These are phyloP conservation scores for Drosophila atroscutellata DNA, from an alignment of 2,888 invertebrate species.

Conservation along the genomic window DNA sequence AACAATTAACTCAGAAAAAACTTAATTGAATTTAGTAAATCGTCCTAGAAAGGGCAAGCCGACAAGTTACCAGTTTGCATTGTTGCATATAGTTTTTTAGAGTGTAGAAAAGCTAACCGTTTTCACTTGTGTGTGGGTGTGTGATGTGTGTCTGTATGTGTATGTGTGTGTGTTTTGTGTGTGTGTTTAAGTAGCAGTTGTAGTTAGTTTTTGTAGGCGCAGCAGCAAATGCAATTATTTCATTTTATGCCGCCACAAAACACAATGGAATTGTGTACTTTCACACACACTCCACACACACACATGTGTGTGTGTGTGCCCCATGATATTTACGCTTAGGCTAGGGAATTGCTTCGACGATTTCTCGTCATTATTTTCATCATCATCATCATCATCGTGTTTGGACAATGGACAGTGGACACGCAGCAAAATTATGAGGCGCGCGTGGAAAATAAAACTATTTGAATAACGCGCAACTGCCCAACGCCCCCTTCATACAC, in stretches of 20 bases:
- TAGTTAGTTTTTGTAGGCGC: conserved; percentile 57
- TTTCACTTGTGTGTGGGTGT: conserved; percentile 7
- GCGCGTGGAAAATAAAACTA: conserved; percentile 70
- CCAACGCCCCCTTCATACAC: conserved; percentile 17
- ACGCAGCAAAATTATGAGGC: conserved; percentile 54
- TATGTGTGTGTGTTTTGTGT: conserved; percentile 4
- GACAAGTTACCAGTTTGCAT: background rate
- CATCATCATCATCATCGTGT: conserved; percentile 38
- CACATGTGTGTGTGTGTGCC: conserved; percentile 11
- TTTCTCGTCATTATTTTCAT: conserved; percentile 25
- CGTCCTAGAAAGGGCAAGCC: too few relatives aligned
- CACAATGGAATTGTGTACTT: conserved; percentile 36
- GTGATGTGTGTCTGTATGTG: conserved; percentile 4
- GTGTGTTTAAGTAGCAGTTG: conserved; percentile 10
- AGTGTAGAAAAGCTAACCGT: background rate
- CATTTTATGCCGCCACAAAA: conserved; percentile 53
- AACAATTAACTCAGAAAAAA: background rate
- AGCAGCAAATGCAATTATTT: conserved; percentile 78
- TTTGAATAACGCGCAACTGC: conserved; percentile 72
- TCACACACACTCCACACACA: conserved; percentile 2
- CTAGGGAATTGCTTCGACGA: conserved; percentile 59
- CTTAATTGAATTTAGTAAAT: background rate
- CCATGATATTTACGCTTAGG: conserved; percentile 54
- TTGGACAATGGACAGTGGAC: conserved; percentile 56
- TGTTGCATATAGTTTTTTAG: background rate